Percentiles rank a stretch among this genome's conserved stretches.
Evolutionary conservation across 2,797 vertebrate species (phyloP).

Genomic region (Galago senegalensis): DNA sequence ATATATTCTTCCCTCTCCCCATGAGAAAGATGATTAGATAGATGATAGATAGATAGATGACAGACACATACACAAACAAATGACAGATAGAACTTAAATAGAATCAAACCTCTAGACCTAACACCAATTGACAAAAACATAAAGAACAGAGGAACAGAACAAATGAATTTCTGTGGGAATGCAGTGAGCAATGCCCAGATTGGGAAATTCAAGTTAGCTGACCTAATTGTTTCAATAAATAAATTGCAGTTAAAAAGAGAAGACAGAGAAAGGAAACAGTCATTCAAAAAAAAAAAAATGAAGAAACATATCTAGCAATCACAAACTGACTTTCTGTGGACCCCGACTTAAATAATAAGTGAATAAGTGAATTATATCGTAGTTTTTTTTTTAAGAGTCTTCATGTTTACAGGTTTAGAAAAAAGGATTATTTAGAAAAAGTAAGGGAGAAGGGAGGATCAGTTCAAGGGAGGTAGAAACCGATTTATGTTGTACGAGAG

Average conservation of each 20-base stretch:
- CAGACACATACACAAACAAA: not conserved
- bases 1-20: not conserved
- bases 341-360: not conserved
- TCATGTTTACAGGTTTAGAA: not conserved
- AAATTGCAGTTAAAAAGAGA: not conserved
- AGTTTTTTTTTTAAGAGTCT: not conserved
- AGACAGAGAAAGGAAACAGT: not conserved
- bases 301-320: not conserved
- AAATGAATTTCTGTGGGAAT: not conserved
- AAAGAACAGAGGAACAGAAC: not conserved
- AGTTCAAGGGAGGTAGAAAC: not conserved
- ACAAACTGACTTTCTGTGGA: constrained; percentile 12
- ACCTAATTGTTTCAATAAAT: constrained; percentile 16
- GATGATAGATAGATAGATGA: not conserved
- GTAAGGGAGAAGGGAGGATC: not conserved
- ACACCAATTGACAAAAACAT: not conserved
- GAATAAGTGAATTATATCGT: not conserved
- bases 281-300: not conserved
- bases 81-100: not conserved
- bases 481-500: not conserved
- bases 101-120: not conserved
- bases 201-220: not conserved
- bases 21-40: not conserved
- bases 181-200: not conserved
- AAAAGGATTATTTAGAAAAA: constrained; percentile 27